phyloP scores from a whole-genome alignment of 1,140 invertebrate species.

The Tetramorium simillimum region DNA sequence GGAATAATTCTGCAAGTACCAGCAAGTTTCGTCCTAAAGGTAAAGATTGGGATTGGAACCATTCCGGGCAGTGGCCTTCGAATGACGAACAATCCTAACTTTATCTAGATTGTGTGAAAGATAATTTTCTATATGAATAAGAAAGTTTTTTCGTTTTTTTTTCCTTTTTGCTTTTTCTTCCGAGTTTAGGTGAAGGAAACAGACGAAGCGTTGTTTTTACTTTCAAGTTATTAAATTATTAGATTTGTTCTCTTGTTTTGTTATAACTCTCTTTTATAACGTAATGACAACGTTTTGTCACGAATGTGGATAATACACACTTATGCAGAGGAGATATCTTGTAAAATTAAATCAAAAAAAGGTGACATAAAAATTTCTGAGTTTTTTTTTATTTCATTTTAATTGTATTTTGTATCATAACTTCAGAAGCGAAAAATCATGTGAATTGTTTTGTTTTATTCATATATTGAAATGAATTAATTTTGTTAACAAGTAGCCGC shows the following conservation, averaged over 20 bases:
- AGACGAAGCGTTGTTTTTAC: neutral
- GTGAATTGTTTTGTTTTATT: neutral
- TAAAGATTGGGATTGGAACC: constrained; percentile 91
- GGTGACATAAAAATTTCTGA: neutral
- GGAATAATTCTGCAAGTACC: constrained; percentile 87
- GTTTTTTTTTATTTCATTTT: neutral
- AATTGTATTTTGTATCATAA: neutral
- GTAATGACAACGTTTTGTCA: neutral
- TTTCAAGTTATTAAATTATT: constrained; percentile 30
- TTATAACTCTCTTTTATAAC: constrained; percentile 30
- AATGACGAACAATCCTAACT: constrained; percentile 82
- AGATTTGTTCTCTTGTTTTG: constrained; percentile 22
- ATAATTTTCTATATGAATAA: constrained; percentile 10
- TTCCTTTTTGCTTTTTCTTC: neutral
- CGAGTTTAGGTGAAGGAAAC: neutral
- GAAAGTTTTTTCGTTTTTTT: neutral
- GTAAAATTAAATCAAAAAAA: neutral
- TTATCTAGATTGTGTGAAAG: neutral
- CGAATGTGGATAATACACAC: neutral
- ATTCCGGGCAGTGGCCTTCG: constrained; percentile 81
- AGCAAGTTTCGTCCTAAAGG: constrained; percentile 90
- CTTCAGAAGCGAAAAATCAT: neutral
- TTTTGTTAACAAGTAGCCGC: neutral
- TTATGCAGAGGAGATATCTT: neutral
- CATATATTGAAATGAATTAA: neutral